Evolutionary conservation across 2,888 invertebrate species (phyloP).

Genomic region (Calliphora vomitoria): DNA sequence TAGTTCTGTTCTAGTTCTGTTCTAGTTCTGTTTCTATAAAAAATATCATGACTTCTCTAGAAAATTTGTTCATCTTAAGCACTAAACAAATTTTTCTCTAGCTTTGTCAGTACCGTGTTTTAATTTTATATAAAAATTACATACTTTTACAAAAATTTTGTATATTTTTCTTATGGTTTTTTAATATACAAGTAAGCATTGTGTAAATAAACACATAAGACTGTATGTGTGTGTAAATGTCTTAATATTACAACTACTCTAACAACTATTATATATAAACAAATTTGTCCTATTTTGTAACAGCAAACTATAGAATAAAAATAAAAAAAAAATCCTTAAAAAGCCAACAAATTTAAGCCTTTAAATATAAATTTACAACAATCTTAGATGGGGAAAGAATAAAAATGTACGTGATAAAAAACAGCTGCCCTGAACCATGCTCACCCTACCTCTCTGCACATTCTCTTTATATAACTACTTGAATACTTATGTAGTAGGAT

Average conservation of each 20-base stretch:
- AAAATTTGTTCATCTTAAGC: too few relatives aligned
- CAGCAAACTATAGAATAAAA: neutral
- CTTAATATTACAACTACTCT: conserved; percentile 23
- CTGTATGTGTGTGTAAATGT: neutral
- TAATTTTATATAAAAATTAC: conserved; percentile 13
- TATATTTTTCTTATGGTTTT: conserved; percentile 1
- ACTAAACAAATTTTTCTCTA: too few relatives aligned
- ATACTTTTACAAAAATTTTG: conserved; percentile 6
- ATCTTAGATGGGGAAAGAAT: conserved; percentile 28
- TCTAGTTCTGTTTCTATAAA: too few relatives aligned
- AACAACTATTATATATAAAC: conserved; percentile 36
- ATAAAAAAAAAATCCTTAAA: conserved; percentile 14
- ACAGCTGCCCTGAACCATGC: neutral
- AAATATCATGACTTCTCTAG: too few relatives aligned
- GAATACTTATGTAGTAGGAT: conserved; percentile 34
- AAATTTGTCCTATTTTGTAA: conserved; percentile 58
- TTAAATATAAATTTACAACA: conserved; percentile 54
- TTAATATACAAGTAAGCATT: neutral
- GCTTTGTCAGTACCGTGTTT: conserved; percentile 11
- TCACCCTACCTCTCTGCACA: neutral
- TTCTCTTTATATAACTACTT: neutral
- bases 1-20: too few relatives aligned
- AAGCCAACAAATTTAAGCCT: conserved; percentile 53
- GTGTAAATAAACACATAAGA: neutral
- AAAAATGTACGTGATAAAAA: conserved; percentile 1